phyloP scores from a whole-genome alignment of 2,113 vertebrate species.

The Merops nubicus region DNA sequence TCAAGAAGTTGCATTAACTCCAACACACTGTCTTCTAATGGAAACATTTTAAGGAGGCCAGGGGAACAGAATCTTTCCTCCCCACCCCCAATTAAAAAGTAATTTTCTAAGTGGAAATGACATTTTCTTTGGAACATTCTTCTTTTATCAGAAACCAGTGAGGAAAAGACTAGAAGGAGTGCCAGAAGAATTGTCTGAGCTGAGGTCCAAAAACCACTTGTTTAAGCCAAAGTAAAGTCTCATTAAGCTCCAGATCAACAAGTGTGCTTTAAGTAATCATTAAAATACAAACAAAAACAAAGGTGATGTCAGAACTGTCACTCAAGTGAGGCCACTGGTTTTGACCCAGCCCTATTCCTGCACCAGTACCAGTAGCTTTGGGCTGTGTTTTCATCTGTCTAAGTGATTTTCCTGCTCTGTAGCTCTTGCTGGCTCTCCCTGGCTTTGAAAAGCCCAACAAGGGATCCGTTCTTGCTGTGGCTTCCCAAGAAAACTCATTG shows the following conservation, averaged over 20 bases:
- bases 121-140: slow-evolving; percentile 2
- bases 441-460: not conserved
- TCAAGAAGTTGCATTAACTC: not conserved
- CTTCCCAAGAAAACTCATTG: not conserved
- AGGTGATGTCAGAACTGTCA: not conserved
- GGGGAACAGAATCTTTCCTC: not conserved
- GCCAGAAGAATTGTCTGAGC: slow-evolving; percentile 7
- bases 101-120: not conserved
- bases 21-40: not conserved
- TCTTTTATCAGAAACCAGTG: not conserved
- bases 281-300: not conserved
- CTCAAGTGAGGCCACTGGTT: not conserved
- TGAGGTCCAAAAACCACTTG: not conserved
- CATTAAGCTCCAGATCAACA: not conserved
- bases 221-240: slow-evolving; percentile 10
- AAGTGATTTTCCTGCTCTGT: not conserved
- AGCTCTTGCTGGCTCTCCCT: not conserved
- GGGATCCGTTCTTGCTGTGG: not conserved
- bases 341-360: not conserved
- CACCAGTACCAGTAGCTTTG: not conserved
- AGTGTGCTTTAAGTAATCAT: not conserved
- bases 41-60: not conserved
- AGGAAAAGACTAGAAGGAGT: not conserved
- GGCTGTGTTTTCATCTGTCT: not conserved
- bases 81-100: not conserved